These are phyloP conservation scores for Chelon auratus DNA, from an alignment of 2,797 vertebrate genomes.

Conservation along the genomic window DNA sequence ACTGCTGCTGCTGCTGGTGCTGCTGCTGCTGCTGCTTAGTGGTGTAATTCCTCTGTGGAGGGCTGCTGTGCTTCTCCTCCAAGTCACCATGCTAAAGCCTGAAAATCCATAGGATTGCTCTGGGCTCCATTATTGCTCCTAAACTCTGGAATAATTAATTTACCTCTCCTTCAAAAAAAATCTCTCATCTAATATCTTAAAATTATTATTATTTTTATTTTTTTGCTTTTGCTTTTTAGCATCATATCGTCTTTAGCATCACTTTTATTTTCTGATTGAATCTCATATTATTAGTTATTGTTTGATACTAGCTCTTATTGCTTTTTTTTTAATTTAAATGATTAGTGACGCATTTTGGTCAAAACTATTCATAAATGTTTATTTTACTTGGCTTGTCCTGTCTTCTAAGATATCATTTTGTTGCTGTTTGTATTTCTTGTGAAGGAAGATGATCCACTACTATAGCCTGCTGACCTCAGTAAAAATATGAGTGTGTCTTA, in stretches of 20 bases:
- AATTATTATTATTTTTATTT: background rate
- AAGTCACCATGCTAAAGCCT: background rate
- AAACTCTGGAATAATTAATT: background rate
- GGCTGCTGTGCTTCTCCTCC: background rate
- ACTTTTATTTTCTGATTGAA: background rate
- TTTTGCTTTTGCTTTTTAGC: background rate
- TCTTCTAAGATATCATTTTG: background rate
- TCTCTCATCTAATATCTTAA: too few species aligned
- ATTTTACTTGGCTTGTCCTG: background rate
- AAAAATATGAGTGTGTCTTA: too few species aligned
- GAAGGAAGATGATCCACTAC: background rate
- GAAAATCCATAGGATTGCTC: background rate
- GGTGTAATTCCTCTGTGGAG: background rate
- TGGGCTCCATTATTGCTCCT: background rate
- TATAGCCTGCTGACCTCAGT: background rate
- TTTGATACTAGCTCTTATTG: too few species aligned
- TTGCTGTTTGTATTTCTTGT: too few species aligned
- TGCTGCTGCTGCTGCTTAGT: background rate
- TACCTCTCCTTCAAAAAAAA: background rate
- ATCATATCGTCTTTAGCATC: background rate
- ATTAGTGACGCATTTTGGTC: background rate
- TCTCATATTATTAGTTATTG: background rate
- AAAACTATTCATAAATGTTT: background rate
- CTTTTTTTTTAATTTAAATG: background rate
- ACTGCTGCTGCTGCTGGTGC: background rate